Evolutionary conservation across 92 coral and sea anemone genomes (phyloP), one percentile per base, ranked within the genome.

Genomic region (Heteractis magnifica): DNA sequence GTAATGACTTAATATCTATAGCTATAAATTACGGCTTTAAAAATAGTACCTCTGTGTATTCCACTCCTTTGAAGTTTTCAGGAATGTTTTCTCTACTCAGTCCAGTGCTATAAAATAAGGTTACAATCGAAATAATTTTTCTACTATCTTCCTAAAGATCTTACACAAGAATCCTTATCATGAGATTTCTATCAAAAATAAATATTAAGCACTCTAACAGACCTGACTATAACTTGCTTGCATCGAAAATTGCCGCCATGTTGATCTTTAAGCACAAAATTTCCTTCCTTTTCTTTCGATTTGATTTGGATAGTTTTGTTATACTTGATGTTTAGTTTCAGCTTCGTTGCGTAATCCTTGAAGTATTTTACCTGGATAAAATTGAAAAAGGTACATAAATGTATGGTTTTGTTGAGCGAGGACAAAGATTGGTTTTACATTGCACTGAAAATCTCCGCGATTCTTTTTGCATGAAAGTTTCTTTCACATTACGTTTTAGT

Each of bases 321-420:
- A 87, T 94, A 96, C 75, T 91, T 93, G 16, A 96, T 85, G n/a
- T 96, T 94, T 50, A 96, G 90, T 51, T 94, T 92, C 34, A 96
- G 79, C 72, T 94, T 96, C 44, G 85, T 92, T 1, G 98, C 99
- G 84, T 84, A 96, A 83, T 90, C 98, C 68, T 94, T 86, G 8
- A 92, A 72, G 77, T 95, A 95, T 72, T 85, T 83, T 20, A 95
- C 98, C 98, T 95, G 44, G 55, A 10, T 11, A 75, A 44, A 70
- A 56, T 62, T 15, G 58, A 34, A 58, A 59, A n/a, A 56, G 51
- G 4, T 13, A 6, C 13, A 10, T 34, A 19, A 0, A 73, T 68
- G 48, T 68, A 68, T 68, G 15, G 5, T 34, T 7, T 68, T 68
- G 56, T n/a, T n/a, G n/a, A n/a, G n/a, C n/a, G n/a, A n/a, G n/a